Percentiles rank a stretch among this genome's conserved stretches.
Conservation (phyloP, 1,140 invertebrate species). For the Drosophila quadrilineata region DNA sequence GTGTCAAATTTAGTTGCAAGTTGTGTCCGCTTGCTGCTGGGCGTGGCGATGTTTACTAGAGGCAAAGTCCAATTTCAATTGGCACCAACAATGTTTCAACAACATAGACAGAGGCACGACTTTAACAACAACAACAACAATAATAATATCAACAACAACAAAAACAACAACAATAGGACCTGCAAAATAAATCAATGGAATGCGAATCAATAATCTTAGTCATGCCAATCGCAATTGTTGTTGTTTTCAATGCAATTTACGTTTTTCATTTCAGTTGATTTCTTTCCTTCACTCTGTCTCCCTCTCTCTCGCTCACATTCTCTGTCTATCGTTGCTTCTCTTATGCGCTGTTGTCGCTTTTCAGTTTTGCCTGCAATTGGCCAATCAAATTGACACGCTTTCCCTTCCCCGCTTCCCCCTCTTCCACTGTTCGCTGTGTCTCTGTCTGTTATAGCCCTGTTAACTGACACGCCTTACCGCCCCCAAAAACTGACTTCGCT, state of each 20-base stretch:
- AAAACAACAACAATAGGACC: not conserved
- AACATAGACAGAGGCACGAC: not conserved
- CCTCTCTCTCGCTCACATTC: not conserved
- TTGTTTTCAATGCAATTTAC: conserved; percentile 35
- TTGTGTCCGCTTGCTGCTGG: not conserved
- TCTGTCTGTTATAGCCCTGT: not conserved
- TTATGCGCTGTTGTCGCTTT: conserved; percentile 22
- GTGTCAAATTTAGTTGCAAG: conserved; percentile 3
- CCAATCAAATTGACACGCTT: conserved; percentile 68
- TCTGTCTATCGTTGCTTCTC: not conserved
- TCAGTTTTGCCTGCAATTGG: conserved; percentile 22
- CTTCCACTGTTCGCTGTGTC: not conserved
- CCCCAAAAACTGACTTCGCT: not conserved
- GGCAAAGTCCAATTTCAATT: conserved; percentile 16
- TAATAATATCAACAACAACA: too few species aligned
- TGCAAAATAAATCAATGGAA: conserved; percentile 52
- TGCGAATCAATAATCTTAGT: conserved; percentile 57
- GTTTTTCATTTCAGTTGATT: conserved; percentile 35
- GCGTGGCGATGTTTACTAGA: not conserved
- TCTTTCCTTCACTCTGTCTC: not conserved
- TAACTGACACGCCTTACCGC: not conserved
- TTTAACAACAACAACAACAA: too few species aligned
- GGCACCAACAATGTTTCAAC: not conserved
- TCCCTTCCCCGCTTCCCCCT: conserved; percentile 21
- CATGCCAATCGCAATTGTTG: conserved; percentile 11